Base-by-base conservation (phyloP, 2,113 vertebrate species). In the Corynorhinus townsendii region DNA sequence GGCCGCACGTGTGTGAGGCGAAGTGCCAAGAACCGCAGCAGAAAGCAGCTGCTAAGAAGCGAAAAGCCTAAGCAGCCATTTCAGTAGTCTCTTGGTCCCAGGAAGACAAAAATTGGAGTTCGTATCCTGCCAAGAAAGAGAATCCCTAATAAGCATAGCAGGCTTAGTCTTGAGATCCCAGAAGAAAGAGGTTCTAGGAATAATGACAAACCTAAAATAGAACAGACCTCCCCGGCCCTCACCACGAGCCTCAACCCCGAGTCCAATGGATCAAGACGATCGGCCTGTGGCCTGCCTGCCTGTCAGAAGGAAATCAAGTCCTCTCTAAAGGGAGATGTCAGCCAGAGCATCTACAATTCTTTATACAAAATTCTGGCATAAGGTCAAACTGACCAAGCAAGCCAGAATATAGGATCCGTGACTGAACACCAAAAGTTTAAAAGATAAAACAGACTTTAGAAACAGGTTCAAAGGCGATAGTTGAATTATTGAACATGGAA, bases 51-150 rank as follows among this genome's bases (percentile, higher is more conserved):
- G 92, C 85, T 94, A 90, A 92, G 82, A 85, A 88, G 47, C 73
- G 73, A 47, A 96, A 96, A 92, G 79, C 85, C 66, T 91, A 95
- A 90, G 96, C 47, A 96, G 87, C 93, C 69, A 79, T 90, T 94
- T 96, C 94, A 96, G 95, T 91, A 93, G 85, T 96, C 85, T 95
- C 91, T 86, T 80, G 56, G 73, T 96, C 71, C 81, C 66, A 26
- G 9, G 54, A 89, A 96, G 90, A 89, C 66, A 96, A 86, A 93
- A 96, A 85, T 3, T 93, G 87, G 93, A 92, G 81, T 90, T 93
- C 85, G 52, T 16, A 73, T 62, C 35, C 95, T 96, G 90, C 89
- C 92, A 96, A 93, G 88, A 95, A 91, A 85, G 89, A 94, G 66
- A 72, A 90, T 81, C 49, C 72, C 66, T 92, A 92, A 95, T 92